These are phyloP conservation scores for Caerostris extrusa DNA, from an alignment of 1,140 invertebrate species.

Conservation along the genomic window DNA sequence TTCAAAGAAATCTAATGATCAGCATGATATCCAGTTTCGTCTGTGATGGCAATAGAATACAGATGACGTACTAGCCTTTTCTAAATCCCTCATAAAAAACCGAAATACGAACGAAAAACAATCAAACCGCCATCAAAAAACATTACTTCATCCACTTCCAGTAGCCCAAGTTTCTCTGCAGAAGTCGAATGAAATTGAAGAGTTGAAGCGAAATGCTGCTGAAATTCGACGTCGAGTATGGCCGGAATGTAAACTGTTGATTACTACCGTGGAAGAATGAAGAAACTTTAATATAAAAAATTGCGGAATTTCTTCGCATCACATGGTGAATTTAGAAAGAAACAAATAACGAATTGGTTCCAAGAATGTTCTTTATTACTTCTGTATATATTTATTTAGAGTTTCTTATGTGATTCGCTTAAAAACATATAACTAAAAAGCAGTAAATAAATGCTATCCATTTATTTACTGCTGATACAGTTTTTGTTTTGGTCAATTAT, in stretches of 20 bases:
- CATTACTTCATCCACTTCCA: constrained; percentile 61
- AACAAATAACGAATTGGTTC: neutral
- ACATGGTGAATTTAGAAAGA: neutral
- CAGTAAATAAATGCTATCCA: too few relatives aligned
- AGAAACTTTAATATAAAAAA: constrained; percentile 9
- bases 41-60: constrained; percentile 61
- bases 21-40: constrained; percentile 14
- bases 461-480: too few relatives aligned
- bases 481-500: too few relatives aligned
- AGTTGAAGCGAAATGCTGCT: constrained; percentile 20
- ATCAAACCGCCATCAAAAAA: constrained; percentile 73
- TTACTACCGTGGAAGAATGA: neutral
- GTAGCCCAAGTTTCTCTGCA: constrained; percentile 30
- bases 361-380: neutral
- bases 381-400: too few relatives aligned
- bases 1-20: constrained; percentile 58
- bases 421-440: too few relatives aligned
- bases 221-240: constrained; percentile 51
- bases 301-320: neutral
- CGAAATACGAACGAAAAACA: constrained; percentile 66
- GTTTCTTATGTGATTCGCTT: too few relatives aligned
- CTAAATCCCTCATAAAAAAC: constrained; percentile 50
- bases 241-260: constrained; percentile 56
- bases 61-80: neutral
- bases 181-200: constrained; percentile 52